Evolutionary conservation across 2,888 invertebrate species (phyloP).

Genomic region (Acronicta psi): DNA sequence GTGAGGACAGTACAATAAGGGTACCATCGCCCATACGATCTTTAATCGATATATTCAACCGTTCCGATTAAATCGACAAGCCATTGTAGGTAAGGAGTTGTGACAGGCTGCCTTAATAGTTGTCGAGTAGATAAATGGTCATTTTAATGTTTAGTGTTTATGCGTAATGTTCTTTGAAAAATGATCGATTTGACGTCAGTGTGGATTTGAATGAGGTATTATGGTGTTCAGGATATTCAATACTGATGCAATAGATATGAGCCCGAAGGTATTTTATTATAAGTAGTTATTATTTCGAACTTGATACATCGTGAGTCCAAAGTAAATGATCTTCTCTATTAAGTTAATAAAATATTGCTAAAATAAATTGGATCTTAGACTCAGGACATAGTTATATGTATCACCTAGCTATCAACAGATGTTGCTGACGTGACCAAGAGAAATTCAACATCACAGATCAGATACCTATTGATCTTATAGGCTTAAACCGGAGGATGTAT

Average conservation of each 20-base stretch:
- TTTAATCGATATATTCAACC: slow-evolving; percentile 76
- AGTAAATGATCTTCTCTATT: too few species aligned
- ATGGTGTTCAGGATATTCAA: slow-evolving; percentile 22
- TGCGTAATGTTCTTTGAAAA: slow-evolving; percentile 20
- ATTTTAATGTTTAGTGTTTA: slow-evolving; percentile 38
- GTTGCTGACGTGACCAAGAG: too few species aligned
- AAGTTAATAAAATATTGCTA: too few species aligned
- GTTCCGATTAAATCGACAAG: slow-evolving; percentile 79
- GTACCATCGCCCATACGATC: slow-evolving; percentile 72
- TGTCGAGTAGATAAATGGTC: slow-evolving; percentile 53
- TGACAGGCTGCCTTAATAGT: slow-evolving; percentile 65
- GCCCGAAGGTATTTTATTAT: neutral
- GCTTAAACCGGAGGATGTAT: too few species aligned
- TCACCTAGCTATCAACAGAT: too few species aligned
- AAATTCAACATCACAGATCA: too few species aligned
- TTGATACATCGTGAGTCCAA: slow-evolving; percentile 13
- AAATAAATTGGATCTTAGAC: too few species aligned
- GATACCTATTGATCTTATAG: too few species aligned
- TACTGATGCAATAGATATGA: slow-evolving; percentile 19
- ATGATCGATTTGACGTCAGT: slow-evolving; percentile 39
- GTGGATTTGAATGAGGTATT: slow-evolving; percentile 35
- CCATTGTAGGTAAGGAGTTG: slow-evolving; percentile 74
- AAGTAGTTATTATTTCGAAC: neutral
- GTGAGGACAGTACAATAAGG: slow-evolving; percentile 85
- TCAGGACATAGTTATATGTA: too few species aligned